Percentiles rank a stretch among this genome's conserved stretches.
Evolutionary conservation across 2,888 invertebrate genomes (phyloP).

Genomic region (Phortica okadai): DNA sequence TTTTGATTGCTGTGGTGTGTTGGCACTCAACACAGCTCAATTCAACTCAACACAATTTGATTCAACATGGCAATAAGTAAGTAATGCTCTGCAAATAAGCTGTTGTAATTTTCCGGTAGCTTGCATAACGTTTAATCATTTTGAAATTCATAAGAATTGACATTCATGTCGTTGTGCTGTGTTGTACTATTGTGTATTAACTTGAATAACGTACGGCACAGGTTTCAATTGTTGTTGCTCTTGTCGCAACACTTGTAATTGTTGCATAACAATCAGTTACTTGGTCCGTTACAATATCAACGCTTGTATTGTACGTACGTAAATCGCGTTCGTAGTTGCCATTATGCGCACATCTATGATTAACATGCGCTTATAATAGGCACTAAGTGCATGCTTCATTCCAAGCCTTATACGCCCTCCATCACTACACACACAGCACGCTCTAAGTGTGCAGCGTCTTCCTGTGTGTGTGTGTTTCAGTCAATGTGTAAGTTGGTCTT

Average conservation of each 20-base stretch:
- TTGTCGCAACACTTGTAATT: slow-evolving; percentile 20
- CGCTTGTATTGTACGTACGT: slow-evolving; percentile 8
- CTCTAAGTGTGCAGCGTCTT: background rate
- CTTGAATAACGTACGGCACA: background rate
- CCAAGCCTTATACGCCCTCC: background rate
- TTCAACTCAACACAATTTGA: background rate
- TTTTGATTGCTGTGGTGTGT: background rate
- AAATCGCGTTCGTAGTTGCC: slow-evolving; percentile 59
- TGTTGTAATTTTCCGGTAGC: background rate
- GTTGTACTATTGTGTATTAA: background rate
- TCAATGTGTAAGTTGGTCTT: background rate
- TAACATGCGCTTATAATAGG: slow-evolving; percentile 63
- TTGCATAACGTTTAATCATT: slow-evolving; percentile 9
- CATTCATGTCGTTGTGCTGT: slow-evolving; percentile 1
- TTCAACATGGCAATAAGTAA: too few species aligned
- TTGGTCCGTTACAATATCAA: background rate
- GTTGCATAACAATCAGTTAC: slow-evolving; percentile 14
- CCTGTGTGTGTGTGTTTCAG: background rate
- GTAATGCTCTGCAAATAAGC: too few species aligned
- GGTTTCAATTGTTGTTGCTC: slow-evolving; percentile 5
- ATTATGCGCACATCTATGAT: slow-evolving; percentile 64
- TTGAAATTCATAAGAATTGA: slow-evolving; percentile 22
- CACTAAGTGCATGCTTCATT: slow-evolving; percentile 65
- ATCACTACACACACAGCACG: too few species aligned
- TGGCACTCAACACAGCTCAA: background rate